phyloP scores from a whole-genome alignment of 2,797 vertebrate genomes.

The Sebastes oblongus region DNA sequence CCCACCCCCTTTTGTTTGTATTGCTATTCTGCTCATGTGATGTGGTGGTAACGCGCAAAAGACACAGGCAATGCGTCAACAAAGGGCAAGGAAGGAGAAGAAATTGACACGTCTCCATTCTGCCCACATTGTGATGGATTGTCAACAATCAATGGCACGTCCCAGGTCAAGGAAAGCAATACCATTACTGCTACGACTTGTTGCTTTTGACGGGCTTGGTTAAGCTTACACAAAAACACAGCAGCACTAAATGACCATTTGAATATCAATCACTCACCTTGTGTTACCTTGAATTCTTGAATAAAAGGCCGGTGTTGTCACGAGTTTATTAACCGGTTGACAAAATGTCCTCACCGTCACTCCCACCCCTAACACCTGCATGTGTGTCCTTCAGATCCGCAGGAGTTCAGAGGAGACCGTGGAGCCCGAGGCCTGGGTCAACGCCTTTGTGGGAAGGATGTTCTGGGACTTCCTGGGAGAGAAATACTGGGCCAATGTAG shows the following conservation, averaged over 20 bases:
- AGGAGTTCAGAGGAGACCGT: conserved; percentile 75
- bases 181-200: neutral
- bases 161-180: neutral
- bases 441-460: conserved; percentile 93
- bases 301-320: too few relatives aligned
- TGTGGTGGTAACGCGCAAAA: neutral
- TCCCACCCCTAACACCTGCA: neutral
- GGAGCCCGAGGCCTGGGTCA: conserved; percentile 94
- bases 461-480: conserved; percentile 99
- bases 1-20: too few relatives aligned
- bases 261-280: too few relatives aligned
- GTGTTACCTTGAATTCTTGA: too few relatives aligned
- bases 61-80: neutral
- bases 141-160: neutral
- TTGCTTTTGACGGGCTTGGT: neutral
- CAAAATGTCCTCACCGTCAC: fast-evolving
- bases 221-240: neutral
- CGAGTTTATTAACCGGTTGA: too few relatives aligned
- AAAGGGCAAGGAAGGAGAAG: neutral
- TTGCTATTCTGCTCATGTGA: neutral
- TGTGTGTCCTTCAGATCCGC: conserved; percentile 78
- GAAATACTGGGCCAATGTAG: conserved; percentile 94
- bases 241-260: too few relatives aligned
- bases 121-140: neutral
- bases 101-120: neutral